Conservation (phyloP, 2,888 invertebrate genomes). For the Ennomos fuscantarius region DNA sequence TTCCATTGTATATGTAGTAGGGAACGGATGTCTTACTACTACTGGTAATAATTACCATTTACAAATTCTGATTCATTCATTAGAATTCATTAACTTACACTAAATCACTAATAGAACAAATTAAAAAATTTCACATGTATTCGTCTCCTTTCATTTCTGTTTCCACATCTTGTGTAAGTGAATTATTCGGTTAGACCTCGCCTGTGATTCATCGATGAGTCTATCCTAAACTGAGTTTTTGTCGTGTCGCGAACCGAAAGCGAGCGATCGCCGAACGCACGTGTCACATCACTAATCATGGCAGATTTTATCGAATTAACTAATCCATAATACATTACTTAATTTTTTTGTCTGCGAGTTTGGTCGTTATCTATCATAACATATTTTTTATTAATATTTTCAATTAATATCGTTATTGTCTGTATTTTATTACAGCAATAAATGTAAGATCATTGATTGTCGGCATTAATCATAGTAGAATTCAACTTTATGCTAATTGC, state of each 20-base stretch:
- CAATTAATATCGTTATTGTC: slow-evolving; percentile 28
- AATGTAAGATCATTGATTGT: slow-evolving; percentile 31
- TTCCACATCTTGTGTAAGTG: slow-evolving; percentile 77
- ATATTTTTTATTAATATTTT: slow-evolving; percentile 35
- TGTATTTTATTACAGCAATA: slow-evolving; percentile 23
- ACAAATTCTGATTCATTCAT: slow-evolving; percentile 3
- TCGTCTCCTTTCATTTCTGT: slow-evolving; percentile 62
- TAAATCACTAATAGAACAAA: background rate
- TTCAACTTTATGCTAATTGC: slow-evolving; percentile 48
- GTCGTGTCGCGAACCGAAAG: slow-evolving; percentile 62
- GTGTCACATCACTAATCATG: slow-evolving; percentile 46
- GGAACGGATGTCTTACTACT: no score
- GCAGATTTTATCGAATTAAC: slow-evolving; percentile 18
- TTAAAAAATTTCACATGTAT: slow-evolving; percentile 17
- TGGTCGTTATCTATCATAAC: slow-evolving; percentile 37
- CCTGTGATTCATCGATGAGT: slow-evolving; percentile 83
- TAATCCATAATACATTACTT: slow-evolving; percentile 31
- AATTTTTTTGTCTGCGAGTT: slow-evolving; percentile 32
- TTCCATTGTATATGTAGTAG: no score
- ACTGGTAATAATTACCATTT: no score
- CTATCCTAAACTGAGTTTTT: slow-evolving; percentile 79
- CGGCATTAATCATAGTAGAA: slow-evolving; percentile 25
- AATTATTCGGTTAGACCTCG: slow-evolving; percentile 73
- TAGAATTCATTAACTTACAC: slow-evolving; percentile 1
- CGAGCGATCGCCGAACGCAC: slow-evolving; percentile 45